Percentiles rank a stretch among this genome's conserved stretches.
phyloP scores from a whole-genome alignment of 2,888 invertebrate species.

The Spodoptera exigua region DNA sequence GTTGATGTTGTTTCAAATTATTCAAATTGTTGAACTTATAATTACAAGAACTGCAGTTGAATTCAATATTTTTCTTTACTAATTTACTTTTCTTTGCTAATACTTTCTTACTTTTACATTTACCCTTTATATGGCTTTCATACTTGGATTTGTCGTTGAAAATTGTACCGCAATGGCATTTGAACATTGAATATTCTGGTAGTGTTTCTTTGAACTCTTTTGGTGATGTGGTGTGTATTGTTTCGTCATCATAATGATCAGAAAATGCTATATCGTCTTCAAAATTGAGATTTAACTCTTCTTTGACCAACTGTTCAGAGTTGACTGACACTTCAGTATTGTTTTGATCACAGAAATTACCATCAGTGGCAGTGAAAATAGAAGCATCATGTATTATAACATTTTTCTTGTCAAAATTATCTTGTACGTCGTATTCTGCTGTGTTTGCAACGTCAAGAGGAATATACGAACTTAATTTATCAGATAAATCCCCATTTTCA shows the following conservation, averaged over 20 bases:
- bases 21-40: conserved; percentile 56
- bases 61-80: conserved; percentile 39
- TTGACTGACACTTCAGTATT: conserved; percentile 8
- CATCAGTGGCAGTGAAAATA: conserved; percentile 2
- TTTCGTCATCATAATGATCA: conserved; percentile 50
- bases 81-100: conserved; percentile 30
- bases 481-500: conserved; percentile 28
- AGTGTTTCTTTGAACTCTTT: conserved; percentile 38
- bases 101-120: conserved; percentile 52
- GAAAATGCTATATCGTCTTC: conserved; percentile 39
- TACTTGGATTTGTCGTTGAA: conserved; percentile 52
- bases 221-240: conserved; percentile 19
- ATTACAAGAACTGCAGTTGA: conserved; percentile 56
- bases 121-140: conserved; percentile 56
- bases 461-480: conserved; percentile 23
- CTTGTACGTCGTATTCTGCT: conserved; percentile 11
- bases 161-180: conserved; percentile 51
- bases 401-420: conserved; percentile 42
- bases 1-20: conserved; percentile 58
- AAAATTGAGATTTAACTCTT: conserved; percentile 33
- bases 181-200: conserved; percentile 26
- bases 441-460: conserved; percentile 16
- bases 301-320: conserved; percentile 26
- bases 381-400: conserved; percentile 10
- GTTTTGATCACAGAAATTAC: conserved; percentile 11